Percentiles rank a stretch among this genome's conserved stretches.
phyloP scores from a whole-genome alignment of 1,140 invertebrate species.

The Platorchestia sp. region DNA sequence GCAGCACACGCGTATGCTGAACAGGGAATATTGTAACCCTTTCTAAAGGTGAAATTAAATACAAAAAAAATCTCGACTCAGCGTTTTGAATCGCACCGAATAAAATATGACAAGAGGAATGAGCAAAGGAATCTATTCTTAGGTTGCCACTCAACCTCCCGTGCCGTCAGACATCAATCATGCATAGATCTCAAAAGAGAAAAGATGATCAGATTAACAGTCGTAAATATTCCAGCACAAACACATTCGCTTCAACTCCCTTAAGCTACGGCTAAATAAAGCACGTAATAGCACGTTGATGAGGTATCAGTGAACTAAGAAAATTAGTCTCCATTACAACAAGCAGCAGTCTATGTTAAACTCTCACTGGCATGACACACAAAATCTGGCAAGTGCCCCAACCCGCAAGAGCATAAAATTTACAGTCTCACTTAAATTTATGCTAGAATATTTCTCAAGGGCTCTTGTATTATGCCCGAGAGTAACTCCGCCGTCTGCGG shows the following conservation, averaged over 20 bases:
- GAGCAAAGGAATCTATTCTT: too few species aligned
- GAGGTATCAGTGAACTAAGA: not conserved
- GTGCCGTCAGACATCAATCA: too few species aligned
- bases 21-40: not conserved
- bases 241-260: too few species aligned
- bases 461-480: not conserved
- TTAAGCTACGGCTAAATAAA: not conserved
- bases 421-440: not conserved
- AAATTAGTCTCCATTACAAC: not conserved
- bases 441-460: not conserved
- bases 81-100: too few species aligned
- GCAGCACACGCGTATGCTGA: not conserved
- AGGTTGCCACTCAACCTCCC: too few species aligned
- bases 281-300: not conserved
- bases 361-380: not conserved
- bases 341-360: not conserved
- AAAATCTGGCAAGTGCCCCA: not conserved
- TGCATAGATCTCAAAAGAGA: too few species aligned
- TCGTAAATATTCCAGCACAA: too few species aligned
- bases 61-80: not conserved
- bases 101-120: too few species aligned
- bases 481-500: not conserved
- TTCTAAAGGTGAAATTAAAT: not conserved
- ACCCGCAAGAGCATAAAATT: not conserved
- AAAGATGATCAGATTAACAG: too few species aligned